Conservation (phyloP, 2,113 vertebrate genomes). For the Actinemys pallida region DNA sequence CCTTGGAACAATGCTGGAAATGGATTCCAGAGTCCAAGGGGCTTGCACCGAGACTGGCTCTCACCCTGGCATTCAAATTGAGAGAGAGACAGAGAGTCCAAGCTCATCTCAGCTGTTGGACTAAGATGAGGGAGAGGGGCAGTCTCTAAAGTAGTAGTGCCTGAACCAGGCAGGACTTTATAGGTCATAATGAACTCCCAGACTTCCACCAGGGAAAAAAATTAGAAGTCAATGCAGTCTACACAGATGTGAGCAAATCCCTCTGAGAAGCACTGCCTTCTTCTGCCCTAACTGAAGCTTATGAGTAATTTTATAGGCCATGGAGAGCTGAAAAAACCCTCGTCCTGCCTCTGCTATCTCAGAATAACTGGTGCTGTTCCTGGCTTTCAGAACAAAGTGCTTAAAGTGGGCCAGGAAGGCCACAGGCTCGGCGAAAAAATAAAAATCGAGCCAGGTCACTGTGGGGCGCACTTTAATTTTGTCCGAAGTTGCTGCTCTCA, state of each 20-base stretch:
- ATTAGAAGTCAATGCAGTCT: slow-evolving; percentile 17
- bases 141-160: neutral
- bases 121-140: neutral
- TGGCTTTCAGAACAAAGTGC: neutral
- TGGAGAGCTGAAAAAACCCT: neutral
- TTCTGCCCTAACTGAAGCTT: neutral
- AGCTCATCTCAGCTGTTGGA: neutral
- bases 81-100: neutral
- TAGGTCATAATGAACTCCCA: neutral
- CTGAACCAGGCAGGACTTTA: neutral
- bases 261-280: neutral
- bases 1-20: neutral
- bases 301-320: neutral
- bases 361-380: rapidly evolving
- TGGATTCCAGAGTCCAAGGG: neutral
- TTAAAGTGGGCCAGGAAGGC: neutral
- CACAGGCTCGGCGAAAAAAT: neutral
- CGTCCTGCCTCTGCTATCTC: neutral
- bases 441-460: neutral
- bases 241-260: slow-evolving; percentile 10
- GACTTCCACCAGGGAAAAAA: slow-evolving; percentile 22
- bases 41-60: neutral
- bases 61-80: neutral
- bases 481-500: too few relatives aligned
- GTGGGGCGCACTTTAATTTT: too few relatives aligned